Percentiles rank a stretch among this genome's conserved stretches.
Conservation (phyloP, 2,888 invertebrate species). For the Sesia bembeciformis region DNA sequence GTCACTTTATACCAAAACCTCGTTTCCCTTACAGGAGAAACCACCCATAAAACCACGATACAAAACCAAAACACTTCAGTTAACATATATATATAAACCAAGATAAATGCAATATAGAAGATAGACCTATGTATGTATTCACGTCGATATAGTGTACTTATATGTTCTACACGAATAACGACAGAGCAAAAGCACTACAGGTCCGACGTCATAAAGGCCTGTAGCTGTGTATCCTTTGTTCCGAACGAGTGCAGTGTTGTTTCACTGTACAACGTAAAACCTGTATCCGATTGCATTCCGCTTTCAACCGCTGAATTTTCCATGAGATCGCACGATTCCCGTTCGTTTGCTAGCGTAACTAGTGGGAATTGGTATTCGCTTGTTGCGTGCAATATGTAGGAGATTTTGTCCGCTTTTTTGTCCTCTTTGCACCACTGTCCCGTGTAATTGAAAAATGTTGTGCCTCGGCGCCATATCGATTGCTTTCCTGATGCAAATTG, state of each 20-base stretch:
- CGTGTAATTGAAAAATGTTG: slow-evolving; percentile 53
- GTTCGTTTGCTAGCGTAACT: slow-evolving; percentile 46
- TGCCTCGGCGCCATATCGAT: neutral
- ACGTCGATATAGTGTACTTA: too few relatives aligned
- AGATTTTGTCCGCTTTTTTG: slow-evolving; percentile 62
- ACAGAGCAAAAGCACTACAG: slow-evolving; percentile 3
- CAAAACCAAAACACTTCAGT: too few relatives aligned
- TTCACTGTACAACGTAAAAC: slow-evolving; percentile 47
- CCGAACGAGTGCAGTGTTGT: slow-evolving; percentile 28
- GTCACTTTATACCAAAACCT: too few relatives aligned
- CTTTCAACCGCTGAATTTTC: slow-evolving; percentile 60
- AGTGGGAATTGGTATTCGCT: slow-evolving; percentile 59
- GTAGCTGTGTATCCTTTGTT: slow-evolving; percentile 22
- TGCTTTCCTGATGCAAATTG: neutral
- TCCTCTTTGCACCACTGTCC: slow-evolving; percentile 44
- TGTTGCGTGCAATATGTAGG: slow-evolving; percentile 64
- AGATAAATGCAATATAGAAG: too few relatives aligned
- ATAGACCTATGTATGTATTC: too few relatives aligned
- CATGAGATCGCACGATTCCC: slow-evolving; percentile 44
- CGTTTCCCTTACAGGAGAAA: too few relatives aligned
- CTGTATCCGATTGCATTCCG: slow-evolving; percentile 56
- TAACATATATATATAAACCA: too few relatives aligned
- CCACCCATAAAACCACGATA: too few relatives aligned
- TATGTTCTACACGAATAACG: neutral
- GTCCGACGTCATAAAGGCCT: slow-evolving; percentile 4